These are phyloP conservation scores for Sarcophaga caerulescens DNA, from an alignment of 2,888 invertebrate genomes.

Conservation along the genomic window DNA sequence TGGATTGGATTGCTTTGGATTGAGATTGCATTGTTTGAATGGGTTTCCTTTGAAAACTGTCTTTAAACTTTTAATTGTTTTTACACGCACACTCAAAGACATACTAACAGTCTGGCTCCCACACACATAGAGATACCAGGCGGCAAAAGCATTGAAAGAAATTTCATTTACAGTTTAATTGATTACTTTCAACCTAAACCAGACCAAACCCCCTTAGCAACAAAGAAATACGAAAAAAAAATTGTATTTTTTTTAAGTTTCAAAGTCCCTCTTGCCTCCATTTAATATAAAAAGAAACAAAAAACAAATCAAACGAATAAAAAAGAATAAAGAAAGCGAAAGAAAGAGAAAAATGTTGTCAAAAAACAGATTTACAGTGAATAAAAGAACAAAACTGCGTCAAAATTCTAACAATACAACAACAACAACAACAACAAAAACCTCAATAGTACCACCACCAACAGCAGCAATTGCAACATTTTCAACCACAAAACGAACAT, in stretches of 20 bases:
- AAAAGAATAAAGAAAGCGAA: constrained; percentile 5
- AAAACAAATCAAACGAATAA: neutral
- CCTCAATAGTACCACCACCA: neutral
- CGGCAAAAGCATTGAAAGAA: neutral
- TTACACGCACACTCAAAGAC: neutral
- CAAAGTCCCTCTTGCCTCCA: constrained; percentile 16
- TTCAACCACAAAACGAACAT: neutral
- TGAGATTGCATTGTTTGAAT: neutral
- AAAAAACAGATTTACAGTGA: constrained; percentile 46
- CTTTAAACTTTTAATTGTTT: constrained; percentile 18
- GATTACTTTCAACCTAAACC: neutral
- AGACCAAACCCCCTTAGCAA: neutral
- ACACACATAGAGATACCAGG: too few species aligned
- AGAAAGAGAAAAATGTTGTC: constrained; percentile 63
- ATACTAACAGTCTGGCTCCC: neutral
- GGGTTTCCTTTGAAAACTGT: neutral
- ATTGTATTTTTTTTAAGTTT: constrained; percentile 6
- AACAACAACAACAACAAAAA: neutral
- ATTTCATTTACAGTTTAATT: neutral
- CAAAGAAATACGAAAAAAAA: neutral
- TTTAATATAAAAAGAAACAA: constrained; percentile 4
- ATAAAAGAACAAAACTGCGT: constrained; percentile 20
- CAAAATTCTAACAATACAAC: constrained; percentile 40
- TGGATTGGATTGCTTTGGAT: neutral
- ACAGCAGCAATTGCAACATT: neutral